phyloP scores from a whole-genome alignment of 2,797 vertebrate species.

The Mastacembelus armatus region DNA sequence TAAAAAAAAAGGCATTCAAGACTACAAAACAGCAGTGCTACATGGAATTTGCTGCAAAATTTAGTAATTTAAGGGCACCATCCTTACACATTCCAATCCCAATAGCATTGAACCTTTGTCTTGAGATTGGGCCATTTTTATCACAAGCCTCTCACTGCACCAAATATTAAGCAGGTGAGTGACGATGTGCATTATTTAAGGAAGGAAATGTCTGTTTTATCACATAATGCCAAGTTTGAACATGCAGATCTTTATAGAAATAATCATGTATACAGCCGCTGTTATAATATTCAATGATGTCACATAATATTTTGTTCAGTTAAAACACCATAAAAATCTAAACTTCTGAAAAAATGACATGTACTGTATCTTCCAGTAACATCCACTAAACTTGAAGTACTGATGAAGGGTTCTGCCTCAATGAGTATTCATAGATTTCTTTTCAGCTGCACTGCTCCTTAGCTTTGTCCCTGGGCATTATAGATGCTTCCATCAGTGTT shows the following conservation, averaged over 20 bases:
- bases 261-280: not conserved
- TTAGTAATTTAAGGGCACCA: not conserved
- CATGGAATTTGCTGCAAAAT: not conserved
- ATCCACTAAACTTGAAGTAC: not conserved
- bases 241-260: constrained; percentile 19
- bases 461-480: constrained; percentile 48
- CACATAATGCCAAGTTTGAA: constrained; percentile 32
- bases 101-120: not conserved
- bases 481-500: constrained; percentile 65
- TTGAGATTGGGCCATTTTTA: constrained; percentile 38
- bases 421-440: constrained; percentile 40
- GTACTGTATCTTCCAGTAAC: not conserved
- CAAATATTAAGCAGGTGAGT: constrained; percentile 36
- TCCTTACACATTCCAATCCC: constrained; percentile 1
- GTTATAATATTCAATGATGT: not conserved
- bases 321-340: not conserved
- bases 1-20: too few species aligned
- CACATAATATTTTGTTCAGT: not conserved
- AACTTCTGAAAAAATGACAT: constrained; percentile 2
- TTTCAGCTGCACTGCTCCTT: constrained; percentile 22
- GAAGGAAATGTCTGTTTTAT: constrained; percentile 13
- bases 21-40: too few species aligned
- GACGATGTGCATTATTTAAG: too few species aligned
- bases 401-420: constrained; percentile 22
- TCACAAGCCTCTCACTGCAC: constrained; percentile 20